Conservation (phyloP, 2,888 invertebrate species). For the Matsumyia berberina region DNA sequence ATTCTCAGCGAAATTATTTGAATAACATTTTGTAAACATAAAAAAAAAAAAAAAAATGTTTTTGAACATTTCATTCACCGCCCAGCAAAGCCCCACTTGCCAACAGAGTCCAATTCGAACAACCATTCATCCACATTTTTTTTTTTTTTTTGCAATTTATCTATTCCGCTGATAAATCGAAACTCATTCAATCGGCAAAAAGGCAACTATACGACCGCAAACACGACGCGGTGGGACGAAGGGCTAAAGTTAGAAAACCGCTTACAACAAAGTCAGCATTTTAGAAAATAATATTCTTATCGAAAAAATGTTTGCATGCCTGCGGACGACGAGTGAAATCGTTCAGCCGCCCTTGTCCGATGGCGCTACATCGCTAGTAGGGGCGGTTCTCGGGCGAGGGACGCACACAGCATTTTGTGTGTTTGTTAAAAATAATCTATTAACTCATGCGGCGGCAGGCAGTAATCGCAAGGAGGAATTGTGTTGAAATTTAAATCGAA, state of each 20-base stretch:
- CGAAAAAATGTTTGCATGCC: conserved; percentile 20
- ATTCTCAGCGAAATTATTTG: conserved; percentile 11
- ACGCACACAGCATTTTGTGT: conserved; percentile 13
- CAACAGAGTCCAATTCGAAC: conserved; percentile 3
- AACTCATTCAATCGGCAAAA: conserved; percentile 49
- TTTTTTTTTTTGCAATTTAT: conserved; percentile 38
- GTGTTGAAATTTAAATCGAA: conserved; percentile 26
- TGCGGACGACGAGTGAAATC: conserved; percentile 30
- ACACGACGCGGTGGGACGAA: conserved; percentile 4
- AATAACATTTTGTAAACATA: conserved; percentile 43
- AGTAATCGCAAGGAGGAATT: conserved; percentile 31
- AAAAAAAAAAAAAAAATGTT: background rate
- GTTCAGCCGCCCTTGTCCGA: conserved; percentile 23
- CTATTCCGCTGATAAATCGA: conserved; percentile 52
- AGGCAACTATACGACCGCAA: conserved; percentile 44
- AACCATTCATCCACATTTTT: conserved; percentile 22
- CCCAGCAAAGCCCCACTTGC: background rate
- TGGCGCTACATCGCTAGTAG: background rate
- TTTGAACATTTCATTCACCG: conserved; percentile 47
- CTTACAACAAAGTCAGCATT: conserved; percentile 47
- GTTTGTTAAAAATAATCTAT: conserved; percentile 60
- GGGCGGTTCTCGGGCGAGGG: background rate
- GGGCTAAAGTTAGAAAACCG: conserved; percentile 11
- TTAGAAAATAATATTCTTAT: conserved; percentile 60
- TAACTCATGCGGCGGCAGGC: conserved; percentile 35